Percentiles rank a stretch among this genome's conserved stretches.
phyloP scores from a whole-genome alignment of 2,888 invertebrate genomes.

The Notodonta dromedarius region DNA sequence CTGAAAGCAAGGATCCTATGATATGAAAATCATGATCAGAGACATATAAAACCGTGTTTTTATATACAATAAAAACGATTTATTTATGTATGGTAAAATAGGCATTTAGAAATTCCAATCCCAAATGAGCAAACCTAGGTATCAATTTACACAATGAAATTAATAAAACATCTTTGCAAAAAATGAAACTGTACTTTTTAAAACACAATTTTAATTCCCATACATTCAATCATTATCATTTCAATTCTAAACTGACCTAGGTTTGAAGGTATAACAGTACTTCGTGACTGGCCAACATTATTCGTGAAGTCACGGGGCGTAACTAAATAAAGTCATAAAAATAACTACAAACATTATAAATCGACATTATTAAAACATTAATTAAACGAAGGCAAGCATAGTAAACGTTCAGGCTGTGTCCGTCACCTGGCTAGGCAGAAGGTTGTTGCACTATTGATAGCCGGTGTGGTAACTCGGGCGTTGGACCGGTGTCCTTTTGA shows the following conservation, averaged over 20 bases:
- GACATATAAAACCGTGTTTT: too few relatives aligned
- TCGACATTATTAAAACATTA: conserved; percentile 63
- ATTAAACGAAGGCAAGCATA: conserved; percentile 46
- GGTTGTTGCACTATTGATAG: conserved; percentile 77
- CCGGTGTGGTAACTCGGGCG: conserved; percentile 70
- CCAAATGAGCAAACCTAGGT: neutral
- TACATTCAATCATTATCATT: neutral
- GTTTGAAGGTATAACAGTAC: conserved; percentile 26
- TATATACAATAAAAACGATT: neutral
- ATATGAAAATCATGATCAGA: neutral
- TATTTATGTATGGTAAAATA: neutral
- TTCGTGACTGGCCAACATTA: conserved; percentile 17
- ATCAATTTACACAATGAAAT: neutral
- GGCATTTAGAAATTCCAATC: neutral
- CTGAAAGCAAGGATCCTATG: neutral
- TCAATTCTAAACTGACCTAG: conserved; percentile 34
- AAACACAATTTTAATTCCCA: neutral
- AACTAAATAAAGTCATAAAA: conserved; percentile 27
- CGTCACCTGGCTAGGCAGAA: conserved; percentile 63
- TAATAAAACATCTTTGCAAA: neutral
- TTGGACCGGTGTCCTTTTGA: conserved; percentile 77
- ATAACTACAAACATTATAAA: conserved; percentile 34
- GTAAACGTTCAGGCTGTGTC: conserved; percentile 36
- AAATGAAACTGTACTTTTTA: neutral
- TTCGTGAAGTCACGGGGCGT: conserved; percentile 16